Evolutionary conservation across 2,797 vertebrate species (phyloP), one percentile per base, ranked within the genome.

Genomic region (Heterohyrax brucei): DNA sequence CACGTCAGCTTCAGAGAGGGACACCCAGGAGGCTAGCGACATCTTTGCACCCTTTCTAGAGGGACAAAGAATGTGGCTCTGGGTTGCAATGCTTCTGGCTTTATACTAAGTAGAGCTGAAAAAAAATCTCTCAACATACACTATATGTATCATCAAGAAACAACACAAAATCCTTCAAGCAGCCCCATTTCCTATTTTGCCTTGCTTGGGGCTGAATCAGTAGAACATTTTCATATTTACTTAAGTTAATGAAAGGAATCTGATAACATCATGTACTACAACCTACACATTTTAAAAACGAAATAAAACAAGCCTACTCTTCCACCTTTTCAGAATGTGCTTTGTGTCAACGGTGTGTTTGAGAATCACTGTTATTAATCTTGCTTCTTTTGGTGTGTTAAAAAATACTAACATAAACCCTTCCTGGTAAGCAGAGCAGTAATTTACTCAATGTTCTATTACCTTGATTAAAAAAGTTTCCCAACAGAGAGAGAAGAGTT

Each of bases 391-490:
- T 83, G 76, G 84, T 4, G 3, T 87, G 87, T 92, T 94, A 97
- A 97, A 97, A 97, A 96, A 95, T 92, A 97, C 92, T 95, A 94
- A 92, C 86, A 89, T 18, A 73, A 97, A 84, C 79, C 3, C 7
- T 80, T 96, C 95, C 95, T 70, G 75, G 95, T 92, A 93, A 95
- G 95, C 91, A 94, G 24, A 96, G 81, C 62, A 26, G 77, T 95
- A 94, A 97, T 96, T 96, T 95, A 95, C 73, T 97, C 95, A 59
- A 79, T 81, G 89, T 93, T 97, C 95, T 93, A 94, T 95, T 95
- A 84, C 89, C 89, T 95, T 88, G 90, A 97, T 94, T 95, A 96
- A 94, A 73, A 96, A 97, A 97, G 94, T 97, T 96, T 92, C 91
- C 70, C 89, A 97, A 97, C 91, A 96, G 48, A 97, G n/a, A 96